Evolutionary conservation across 2,113 vertebrate genomes (phyloP).

Genomic region (Fregata magnificens): DNA sequence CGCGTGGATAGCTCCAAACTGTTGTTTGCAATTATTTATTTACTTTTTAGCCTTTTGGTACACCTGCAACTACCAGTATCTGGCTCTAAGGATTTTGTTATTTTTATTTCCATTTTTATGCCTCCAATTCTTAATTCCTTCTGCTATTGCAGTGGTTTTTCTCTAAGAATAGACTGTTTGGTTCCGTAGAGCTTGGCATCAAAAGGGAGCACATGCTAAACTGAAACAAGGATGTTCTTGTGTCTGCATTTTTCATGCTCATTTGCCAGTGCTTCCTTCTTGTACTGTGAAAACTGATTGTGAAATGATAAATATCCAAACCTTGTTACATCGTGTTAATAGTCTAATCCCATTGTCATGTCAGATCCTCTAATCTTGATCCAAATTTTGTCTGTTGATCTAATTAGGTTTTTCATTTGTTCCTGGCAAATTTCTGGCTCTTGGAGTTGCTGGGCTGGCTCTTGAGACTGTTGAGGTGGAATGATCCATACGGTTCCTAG

Average conservation of each 20-base stretch:
- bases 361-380: conserved; percentile 5
- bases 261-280: neutral
- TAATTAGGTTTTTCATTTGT: conserved; percentile 48
- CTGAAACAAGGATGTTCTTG: neutral
- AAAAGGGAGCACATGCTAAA: neutral
- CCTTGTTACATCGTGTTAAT: neutral
- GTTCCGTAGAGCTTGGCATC: neutral
- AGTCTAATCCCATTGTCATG: neutral
- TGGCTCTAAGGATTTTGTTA: neutral
- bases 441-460: conserved; percentile 27
- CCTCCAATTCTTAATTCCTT: neutral
- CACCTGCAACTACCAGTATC: neutral
- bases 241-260: neutral
- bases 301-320: neutral
- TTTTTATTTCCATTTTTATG: neutral
- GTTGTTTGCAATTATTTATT: neutral
- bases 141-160: neutral
- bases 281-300: neutral
- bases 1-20: neutral
- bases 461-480: conserved; percentile 31
- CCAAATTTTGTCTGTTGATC: conserved; percentile 15
- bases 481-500: conserved; percentile 26
- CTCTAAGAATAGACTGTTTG: neutral
- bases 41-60: neutral
- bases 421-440: conserved; percentile 50